Evolutionary conservation across 2,113 vertebrate species (phyloP).

Genomic region (Petaurus breviceps): DNA sequence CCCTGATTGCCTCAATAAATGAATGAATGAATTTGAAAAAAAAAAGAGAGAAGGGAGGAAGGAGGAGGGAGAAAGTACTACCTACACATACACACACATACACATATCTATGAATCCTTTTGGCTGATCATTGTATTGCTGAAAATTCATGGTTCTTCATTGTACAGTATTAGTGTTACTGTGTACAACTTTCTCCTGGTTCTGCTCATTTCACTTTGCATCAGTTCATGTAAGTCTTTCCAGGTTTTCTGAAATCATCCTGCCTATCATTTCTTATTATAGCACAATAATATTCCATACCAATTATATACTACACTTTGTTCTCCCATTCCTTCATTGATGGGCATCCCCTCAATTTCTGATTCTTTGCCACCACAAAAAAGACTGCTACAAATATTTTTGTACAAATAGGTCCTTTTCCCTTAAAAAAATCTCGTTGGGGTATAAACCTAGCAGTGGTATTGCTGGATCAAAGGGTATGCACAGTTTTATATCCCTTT

Average conservation of each 20-base stretch:
- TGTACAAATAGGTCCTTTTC: background rate
- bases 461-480: background rate
- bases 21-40: too few species aligned
- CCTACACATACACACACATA: too few species aligned
- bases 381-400: background rate
- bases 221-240: background rate
- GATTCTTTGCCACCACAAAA: background rate
- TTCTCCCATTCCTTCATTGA: background rate
- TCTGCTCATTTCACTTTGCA: background rate
- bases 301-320: background rate
- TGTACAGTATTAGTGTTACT: too few species aligned
- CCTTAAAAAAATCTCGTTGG: background rate
- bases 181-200: background rate
- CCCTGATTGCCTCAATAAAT: too few species aligned
- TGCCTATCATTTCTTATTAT: background rate
- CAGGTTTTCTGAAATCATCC: background rate
- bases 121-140: background rate
- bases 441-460: background rate
- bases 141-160: background rate
- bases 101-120: background rate
- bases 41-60: too few species aligned
- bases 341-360: background rate
- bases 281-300: background rate
- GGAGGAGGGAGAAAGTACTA: too few species aligned
- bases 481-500: background rate